A percentile compares a stretch with the other conserved stretches of the same genome.
Evolutionary conservation across 2,797 vertebrate genomes (phyloP).

Genomic region (Oophaga sylvatica): DNA sequence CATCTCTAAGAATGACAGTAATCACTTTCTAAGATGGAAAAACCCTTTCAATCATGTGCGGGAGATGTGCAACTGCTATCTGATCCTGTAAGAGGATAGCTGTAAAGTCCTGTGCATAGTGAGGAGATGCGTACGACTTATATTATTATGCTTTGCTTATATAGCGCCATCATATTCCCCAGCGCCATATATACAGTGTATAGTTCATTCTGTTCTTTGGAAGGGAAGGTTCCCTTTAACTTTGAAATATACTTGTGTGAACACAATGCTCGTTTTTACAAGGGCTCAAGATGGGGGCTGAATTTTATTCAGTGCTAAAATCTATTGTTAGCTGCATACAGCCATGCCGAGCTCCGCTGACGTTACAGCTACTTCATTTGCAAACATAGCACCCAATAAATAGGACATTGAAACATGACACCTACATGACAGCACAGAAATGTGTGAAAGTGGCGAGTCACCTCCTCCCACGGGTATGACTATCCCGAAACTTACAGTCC

Average conservation of each 20-base stretch:
- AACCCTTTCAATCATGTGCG: too few relatives aligned
- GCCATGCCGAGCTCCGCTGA: background rate
- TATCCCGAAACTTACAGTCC: background rate
- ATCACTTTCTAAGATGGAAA: too few relatives aligned
- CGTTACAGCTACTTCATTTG: background rate
- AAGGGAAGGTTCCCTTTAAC: background rate
- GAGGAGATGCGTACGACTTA: too few relatives aligned
- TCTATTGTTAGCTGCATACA: background rate
- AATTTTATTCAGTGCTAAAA: slow-evolving; percentile 19
- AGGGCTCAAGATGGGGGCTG: background rate
- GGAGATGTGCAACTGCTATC: too few relatives aligned
- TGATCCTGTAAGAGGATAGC: too few relatives aligned
- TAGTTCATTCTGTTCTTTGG: background rate
- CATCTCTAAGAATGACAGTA: too few relatives aligned
- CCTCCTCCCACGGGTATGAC: slow-evolving; percentile 7
- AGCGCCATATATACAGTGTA: too few relatives aligned
- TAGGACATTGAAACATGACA: slow-evolving; percentile 16
- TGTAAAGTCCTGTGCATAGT: too few relatives aligned
- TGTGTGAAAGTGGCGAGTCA: slow-evolving; percentile 5
- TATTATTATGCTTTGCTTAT: too few relatives aligned
- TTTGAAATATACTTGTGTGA: background rate
- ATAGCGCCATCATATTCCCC: too few relatives aligned
- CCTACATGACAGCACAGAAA: background rate
- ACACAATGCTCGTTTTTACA: background rate
- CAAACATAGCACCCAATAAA: background rate